Base-by-base conservation (phyloP, 53 echinoderm and acorn worm genomes). In the Temnopleurus reevesii region DNA sequence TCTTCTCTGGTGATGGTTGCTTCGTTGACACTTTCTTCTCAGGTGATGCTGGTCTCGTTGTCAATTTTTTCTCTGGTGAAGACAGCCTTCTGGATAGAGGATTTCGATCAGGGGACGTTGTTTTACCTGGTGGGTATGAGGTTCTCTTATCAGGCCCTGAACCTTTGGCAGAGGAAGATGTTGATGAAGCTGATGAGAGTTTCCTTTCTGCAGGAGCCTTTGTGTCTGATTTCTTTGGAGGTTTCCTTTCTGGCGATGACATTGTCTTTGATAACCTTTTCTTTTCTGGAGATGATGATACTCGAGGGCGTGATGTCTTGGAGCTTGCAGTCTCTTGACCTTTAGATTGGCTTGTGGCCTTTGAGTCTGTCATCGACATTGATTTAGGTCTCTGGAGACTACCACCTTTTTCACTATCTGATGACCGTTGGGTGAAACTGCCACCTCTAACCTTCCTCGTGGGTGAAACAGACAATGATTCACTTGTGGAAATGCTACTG, bases 401-500 rank as follows among this genome's bases (percentile, higher is more conserved):
- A 15, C 51, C 38, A 33, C 71, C 51, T 49, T 71, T 87, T 26
- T 87, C 88, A 49, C 88, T 87, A 45, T 71, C 88, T 71, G 88
- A 45, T 46, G 87, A 87, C 34, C 46, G 12, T 41, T 43, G 23
- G 4, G 86, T 60, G 53, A 87, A 66, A 23, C 88, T 87, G 19
- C 88, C 88, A 46, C 66, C 88, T 66, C 88, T 65, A 4, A 53
- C 21, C 43, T 87, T 87, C 36, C 88, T 51, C 27, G 53, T 49
- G 17, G 66, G 66, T 27, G 86, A 85, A 9, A 66, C 92, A 28
- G 88, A 66, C 21, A 66, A 71, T 34, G 46, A 90, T 23, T 94
- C 94, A 58, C 89, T 91, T 59, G 89, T 57, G 56, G 94, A 94
- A 15, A 91, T 86, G 87, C 85, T 94, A 77, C 94, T 94, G 54